Evolutionary conservation across 2,888 invertebrate species (phyloP), one percentile per base, ranked within the genome.

Genomic region (Dicyrtoma fusca): DNA sequence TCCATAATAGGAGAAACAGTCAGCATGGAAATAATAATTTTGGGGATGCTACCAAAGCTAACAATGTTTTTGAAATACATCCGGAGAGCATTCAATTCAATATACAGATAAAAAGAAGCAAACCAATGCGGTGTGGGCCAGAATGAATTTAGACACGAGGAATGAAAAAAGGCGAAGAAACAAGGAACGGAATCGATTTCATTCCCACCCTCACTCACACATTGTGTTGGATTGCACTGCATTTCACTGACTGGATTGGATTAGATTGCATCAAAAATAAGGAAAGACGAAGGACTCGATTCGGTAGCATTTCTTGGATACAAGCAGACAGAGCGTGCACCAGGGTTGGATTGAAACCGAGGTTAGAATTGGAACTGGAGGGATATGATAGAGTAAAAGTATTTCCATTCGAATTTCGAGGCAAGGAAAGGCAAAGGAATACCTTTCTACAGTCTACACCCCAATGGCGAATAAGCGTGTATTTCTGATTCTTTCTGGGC

Each of bases 191-290:
- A 25, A 25, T 49, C n/a, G 25, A 64, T 64, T 64, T 49, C 66
- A 19, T 23, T 69, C 53, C 42, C 66, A 66, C 49, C 59, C 69
- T 47, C 69, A 59, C 69, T 49, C 69, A 59, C 59, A 26, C 61
- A 14, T 14, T 8, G 26, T 34, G 0, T 25, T n/a, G 45, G 25
- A 45, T 23, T 55, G 21, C 23, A 23, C 55, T 21, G 13, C 21
- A 19, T 10, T 13, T 51, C 1, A 19, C 3, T 44, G 10, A 11
- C 45, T 11, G 45, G 14, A 13, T 44, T 44, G 14, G 17, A 17
- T 6, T 1, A 21, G 47, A 19, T 11, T 44, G 34, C 34, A 34
- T 34, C 34, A 34, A 34, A 34, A 34, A 34, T n/a, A 47, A 65
- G 51, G 65, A 34, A 26, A 11, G 25, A 13, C 21, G 23, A 55